Conservation (phyloP, 2,888 invertebrate species). For the Morpho deidamia region DNA sequence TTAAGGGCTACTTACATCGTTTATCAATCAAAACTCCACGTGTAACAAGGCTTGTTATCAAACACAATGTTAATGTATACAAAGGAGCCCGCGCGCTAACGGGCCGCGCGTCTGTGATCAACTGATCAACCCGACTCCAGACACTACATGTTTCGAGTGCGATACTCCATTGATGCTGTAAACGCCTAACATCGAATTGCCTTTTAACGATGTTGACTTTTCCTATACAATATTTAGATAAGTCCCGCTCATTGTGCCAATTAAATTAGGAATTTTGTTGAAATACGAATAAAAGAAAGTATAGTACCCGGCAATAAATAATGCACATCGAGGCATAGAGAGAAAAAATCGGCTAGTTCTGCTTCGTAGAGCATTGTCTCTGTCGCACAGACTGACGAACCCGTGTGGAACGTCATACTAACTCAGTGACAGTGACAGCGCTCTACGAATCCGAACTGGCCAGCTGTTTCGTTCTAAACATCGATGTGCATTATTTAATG, state of each 20-base stretch:
- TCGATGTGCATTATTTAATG: too few relatives aligned
- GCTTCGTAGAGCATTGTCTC: too few relatives aligned
- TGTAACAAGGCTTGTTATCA: background rate
- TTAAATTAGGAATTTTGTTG: too few relatives aligned
- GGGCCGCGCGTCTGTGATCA: slow-evolving; percentile 14
- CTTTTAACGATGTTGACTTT: slow-evolving; percentile 6
- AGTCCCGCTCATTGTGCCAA: background rate
- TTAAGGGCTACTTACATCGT: background rate
- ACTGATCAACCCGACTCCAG: slow-evolving; percentile 7
- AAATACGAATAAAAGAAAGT: too few relatives aligned
- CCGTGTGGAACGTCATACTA: too few relatives aligned
- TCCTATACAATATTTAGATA: background rate
- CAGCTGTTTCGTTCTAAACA: too few relatives aligned
- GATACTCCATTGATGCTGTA: background rate
- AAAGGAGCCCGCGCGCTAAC: slow-evolving; percentile 5
- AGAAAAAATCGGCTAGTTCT: too few relatives aligned
- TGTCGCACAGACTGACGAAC: too few relatives aligned
- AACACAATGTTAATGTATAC: background rate
- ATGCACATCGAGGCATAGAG: too few relatives aligned
- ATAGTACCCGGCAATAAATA: too few relatives aligned
- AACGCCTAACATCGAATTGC: slow-evolving; percentile 1
- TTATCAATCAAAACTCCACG: background rate
- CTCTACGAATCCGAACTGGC: too few relatives aligned
- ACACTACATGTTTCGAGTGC: slow-evolving; percentile 2
- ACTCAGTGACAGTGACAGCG: too few relatives aligned